Base-by-base conservation (phyloP, 2,888 invertebrate genomes). In the Hipparchia semele region DNA sequence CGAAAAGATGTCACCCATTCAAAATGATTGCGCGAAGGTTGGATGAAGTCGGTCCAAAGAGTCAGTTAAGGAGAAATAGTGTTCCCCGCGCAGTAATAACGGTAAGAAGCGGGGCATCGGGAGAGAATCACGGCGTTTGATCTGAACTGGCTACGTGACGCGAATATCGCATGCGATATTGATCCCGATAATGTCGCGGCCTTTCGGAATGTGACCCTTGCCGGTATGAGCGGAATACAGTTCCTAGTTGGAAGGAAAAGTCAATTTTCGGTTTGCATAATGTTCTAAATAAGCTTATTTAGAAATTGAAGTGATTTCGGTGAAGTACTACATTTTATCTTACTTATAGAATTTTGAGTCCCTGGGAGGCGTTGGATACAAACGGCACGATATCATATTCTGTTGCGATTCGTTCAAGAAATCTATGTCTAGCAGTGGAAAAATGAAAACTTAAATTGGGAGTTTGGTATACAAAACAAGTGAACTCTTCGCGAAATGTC, bases 61-160 rank as follows among this genome's bases (percentile, higher is more conserved):
- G 75, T 77, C 73, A 71, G 75, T 75, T 77, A 74, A 70, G 60
- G 75, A 76, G 74, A 75, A 75, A 73, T 73, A 78, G 77, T 75
- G 72, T 61, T 73, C 76, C 75, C 65, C 73, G 70, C 72, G 75
- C 71, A 77, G 79, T 78, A 80, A 82, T 83, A 80, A 80, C 78
- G 77, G 72, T 77, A 73, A 79, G 79, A 76, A 79, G 78, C 77
- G 76, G 67, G 77, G 75, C 76, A 79, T 76, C 74, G 80, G 79
- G 78, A 78, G 79, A 79, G 79, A 84, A 84, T 83, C 85, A 82
- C 81, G 71, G 73, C 82, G 75, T 79, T 79, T 80, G 82, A 84
- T 82, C 81, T 77, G 73, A 72, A 77, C 77, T 78, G 51, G 64
- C 69, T 68, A 81, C 84, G 83, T 84, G 85, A 80, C 72, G 45